phyloP scores from a whole-genome alignment of 2,113 vertebrate genomes.

The Atrichornis clamosus region DNA sequence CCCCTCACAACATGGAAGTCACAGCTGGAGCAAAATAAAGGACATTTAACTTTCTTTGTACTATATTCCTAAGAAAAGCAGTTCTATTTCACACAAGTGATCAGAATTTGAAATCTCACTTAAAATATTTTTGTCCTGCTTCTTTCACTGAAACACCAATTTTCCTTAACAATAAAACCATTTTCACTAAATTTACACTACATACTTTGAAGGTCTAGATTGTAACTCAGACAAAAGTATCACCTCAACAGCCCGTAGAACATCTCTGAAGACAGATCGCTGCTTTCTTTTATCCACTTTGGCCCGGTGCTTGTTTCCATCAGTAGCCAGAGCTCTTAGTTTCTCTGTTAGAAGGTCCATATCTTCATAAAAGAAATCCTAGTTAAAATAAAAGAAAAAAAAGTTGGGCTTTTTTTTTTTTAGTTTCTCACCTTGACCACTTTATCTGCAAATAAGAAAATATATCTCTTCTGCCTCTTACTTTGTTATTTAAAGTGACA shows the following conservation, averaged over 20 bases:
- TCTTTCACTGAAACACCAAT: not conserved
- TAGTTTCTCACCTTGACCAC: not conserved
- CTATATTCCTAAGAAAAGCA: not conserved
- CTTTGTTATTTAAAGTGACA: not conserved
- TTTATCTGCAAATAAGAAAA: not conserved
- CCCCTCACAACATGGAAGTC: not conserved
- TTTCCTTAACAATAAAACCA: not conserved
- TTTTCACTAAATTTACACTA: not conserved
- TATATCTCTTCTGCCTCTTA: not conserved
- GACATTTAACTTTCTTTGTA: not conserved
- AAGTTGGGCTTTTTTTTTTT: not conserved
- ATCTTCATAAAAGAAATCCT: conserved; percentile 92
- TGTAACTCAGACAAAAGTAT: not conserved
- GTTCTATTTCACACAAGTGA: not conserved
- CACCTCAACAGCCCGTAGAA: conserved; percentile 92
- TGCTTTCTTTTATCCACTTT: conserved; percentile 97
- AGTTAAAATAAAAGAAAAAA: not conserved
- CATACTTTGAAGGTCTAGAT: not conserved
- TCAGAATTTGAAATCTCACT: not conserved
- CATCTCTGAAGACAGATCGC: conserved; percentile 92
- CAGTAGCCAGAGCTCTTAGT: conserved; percentile 88
- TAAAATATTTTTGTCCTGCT: not conserved
- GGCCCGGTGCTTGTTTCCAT: conserved; percentile 94
- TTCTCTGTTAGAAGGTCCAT: conserved; percentile 87
- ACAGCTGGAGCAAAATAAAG: not conserved